Percentiles rank a stretch among this genome's conserved stretches.
These are phyloP conservation scores for Caenorhabditis angaria DNA, from an alignment of 2,888 invertebrate species.

Conservation along the genomic window DNA sequence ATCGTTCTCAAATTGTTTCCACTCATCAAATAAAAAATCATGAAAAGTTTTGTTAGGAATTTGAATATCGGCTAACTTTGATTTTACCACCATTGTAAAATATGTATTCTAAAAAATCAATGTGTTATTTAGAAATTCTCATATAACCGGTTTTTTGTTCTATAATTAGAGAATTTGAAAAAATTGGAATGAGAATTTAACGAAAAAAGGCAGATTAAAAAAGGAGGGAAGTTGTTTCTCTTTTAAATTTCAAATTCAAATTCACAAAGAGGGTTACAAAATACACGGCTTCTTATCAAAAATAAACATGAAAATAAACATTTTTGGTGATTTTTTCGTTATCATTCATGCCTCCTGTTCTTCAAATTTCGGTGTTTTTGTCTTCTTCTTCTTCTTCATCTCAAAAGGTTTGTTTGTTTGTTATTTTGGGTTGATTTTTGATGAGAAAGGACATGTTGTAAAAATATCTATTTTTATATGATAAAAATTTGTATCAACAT, in stretches of 20 bases:
- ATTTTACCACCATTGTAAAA: constrained; percentile 40
- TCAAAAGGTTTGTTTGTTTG: background rate
- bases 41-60: constrained; percentile 38
- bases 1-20: constrained; percentile 27
- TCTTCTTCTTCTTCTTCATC: background rate
- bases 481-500: background rate
- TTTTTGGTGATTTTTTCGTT: background rate
- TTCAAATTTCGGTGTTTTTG: constrained; percentile 5
- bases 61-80: constrained; percentile 23
- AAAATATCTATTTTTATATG: no score
- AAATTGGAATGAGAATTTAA: background rate
- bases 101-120: background rate
- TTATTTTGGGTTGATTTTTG: background rate
- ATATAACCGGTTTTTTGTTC: background rate
- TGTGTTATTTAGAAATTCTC: background rate
- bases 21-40: constrained; percentile 38
- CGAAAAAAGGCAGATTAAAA: background rate
- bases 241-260: no score
- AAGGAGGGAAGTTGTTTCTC: no score
- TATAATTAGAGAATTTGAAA: background rate
- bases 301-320: no score
- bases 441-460: no score
- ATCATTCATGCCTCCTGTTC: background rate
- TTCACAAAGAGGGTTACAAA: no score
- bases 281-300: no score